Evolutionary conservation across 2,888 invertebrate species (phyloP), one percentile per base, ranked within the genome.

Genomic region (Oscheius sp.): DNA sequence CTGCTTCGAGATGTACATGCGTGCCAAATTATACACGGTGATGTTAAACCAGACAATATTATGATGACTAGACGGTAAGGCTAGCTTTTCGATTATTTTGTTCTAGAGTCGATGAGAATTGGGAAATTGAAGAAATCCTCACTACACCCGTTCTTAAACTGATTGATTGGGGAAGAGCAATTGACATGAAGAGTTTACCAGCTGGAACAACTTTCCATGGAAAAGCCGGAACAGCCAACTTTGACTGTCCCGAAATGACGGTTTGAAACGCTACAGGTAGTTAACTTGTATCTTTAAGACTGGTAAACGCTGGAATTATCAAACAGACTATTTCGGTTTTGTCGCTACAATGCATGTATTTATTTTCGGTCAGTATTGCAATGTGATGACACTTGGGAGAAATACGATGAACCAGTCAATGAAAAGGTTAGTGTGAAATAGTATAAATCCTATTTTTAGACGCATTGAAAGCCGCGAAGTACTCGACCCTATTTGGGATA

Each of bases 1-100:
- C 92, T 95, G 73, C 90, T 96, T 29, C 92, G 93, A 86, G 91
- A 92, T 74, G 89, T 96, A 80, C 95, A 95, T 87, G 91, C 92
- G 81, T 92, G 92, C 76, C 90, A 92, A 86, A 94, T 96, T 73
- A 94, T 96, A 78, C 96, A 96, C 86, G 95, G 93, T 0, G 96
- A 96, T 86, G 91, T 96, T 65, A 96, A 96, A 87, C 94, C 96
- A 0, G 96, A 96, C 87, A 96, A 96, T 89, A 92, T 96, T 87
- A 89, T 96, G 75, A 87, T 96, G 17, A 78, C 74, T 12, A 66
- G 72, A 50, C 64, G 68, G 78, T 79, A 46, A 8, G 46, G 42
- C 31, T n/a, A 6, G 2, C 29, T 10, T n/a, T 31, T 42, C n/a
- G 25, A 37, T 31, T 12, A 50, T 25, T 33, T 42, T n/a, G 48